Evolutionary conservation across 2,797 vertebrate genomes (phyloP), one percentile per base, ranked within the genome.

Genomic region (Caiman crocodilus): DNA sequence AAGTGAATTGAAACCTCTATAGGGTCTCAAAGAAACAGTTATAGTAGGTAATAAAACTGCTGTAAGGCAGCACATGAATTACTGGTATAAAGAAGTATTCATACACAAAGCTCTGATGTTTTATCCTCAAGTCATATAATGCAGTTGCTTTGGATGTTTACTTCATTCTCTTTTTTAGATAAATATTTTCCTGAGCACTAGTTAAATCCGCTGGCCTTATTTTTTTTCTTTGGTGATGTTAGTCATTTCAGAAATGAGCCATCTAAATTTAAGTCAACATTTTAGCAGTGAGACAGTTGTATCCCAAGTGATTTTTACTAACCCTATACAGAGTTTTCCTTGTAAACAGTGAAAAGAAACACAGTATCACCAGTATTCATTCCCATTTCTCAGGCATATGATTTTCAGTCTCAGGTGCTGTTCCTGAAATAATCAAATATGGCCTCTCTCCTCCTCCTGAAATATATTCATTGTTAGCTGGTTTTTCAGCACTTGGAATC

Each of bases 1-100:
- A 96, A 96, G 95, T 96, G 0, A 96, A 95, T 92, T 96, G 88
- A 91, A 96, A 92, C 89, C 14, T 5, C 93, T 94, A 67, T 23
- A 76, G 88, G 77, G 55, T 78, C 95, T 93, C 92, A 96, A 97
- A 95, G 89, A 92, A 91, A 93, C 90, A 95, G 79, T 64, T 88
- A 18, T 83, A 79, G 55, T 56, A 14, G 23, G 26, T 95, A 95
- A 96, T 97, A 93, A 74, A 74, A 94, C 77, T 92, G 90, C 94
- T 95, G 89, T 77, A 82, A 91, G 86, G 82, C 92, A 90, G 56
- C 30, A 92, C 94, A 42, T 94, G 93, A 94, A 95, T 93, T 93
- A 91, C 71, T 81, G 89, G 78, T 92, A 83, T 85, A 93, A 94
- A 91, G 92, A 81, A 94, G 59, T 65, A 94, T 50, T 78, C 25